phyloP scores from a whole-genome alignment of 2,888 invertebrate species.

The Hydriomena furcata region DNA sequence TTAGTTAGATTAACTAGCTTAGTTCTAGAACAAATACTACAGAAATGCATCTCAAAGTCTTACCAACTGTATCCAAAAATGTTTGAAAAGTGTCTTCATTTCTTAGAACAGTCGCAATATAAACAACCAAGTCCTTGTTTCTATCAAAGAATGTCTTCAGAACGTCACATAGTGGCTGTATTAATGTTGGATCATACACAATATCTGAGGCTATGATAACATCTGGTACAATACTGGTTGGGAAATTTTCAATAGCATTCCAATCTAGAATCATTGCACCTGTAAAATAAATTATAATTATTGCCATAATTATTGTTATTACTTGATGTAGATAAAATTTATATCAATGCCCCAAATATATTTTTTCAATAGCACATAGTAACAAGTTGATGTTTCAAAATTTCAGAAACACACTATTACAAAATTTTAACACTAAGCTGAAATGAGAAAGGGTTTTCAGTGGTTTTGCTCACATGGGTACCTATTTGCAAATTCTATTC shows the following conservation, averaged over 20 bases:
- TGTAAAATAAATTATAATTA: slow-evolving; percentile 41
- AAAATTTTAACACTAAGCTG: too few relatives aligned
- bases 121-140: slow-evolving; percentile 58
- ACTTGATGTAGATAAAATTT: too few relatives aligned
- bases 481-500: too few relatives aligned
- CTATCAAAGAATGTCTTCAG: slow-evolving; percentile 50
- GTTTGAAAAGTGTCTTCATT: slow-evolving; percentile 84
- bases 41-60: slow-evolving; percentile 27
- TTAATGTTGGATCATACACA: slow-evolving; percentile 70
- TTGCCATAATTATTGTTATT: too few relatives aligned
- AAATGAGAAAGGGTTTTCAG: too few relatives aligned
- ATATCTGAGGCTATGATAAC: slow-evolving; percentile 73
- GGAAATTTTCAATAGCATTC: slow-evolving; percentile 51
- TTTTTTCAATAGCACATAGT: too few relatives aligned
- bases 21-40: too few relatives aligned
- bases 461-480: too few relatives aligned
- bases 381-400: too few relatives aligned
- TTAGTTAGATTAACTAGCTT: too few relatives aligned
- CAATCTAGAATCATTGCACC: slow-evolving; percentile 65
- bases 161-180: slow-evolving; percentile 59
- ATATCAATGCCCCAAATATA: too few relatives aligned
- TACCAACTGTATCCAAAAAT: slow-evolving; percentile 84
- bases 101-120: slow-evolving; percentile 77
- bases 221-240: slow-evolving; percentile 54
- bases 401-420: too few relatives aligned